Evolutionary conservation across 2,797 vertebrate species (phyloP), one percentile per base, ranked within the genome.

Genomic region (Anguilla marmorata): DNA sequence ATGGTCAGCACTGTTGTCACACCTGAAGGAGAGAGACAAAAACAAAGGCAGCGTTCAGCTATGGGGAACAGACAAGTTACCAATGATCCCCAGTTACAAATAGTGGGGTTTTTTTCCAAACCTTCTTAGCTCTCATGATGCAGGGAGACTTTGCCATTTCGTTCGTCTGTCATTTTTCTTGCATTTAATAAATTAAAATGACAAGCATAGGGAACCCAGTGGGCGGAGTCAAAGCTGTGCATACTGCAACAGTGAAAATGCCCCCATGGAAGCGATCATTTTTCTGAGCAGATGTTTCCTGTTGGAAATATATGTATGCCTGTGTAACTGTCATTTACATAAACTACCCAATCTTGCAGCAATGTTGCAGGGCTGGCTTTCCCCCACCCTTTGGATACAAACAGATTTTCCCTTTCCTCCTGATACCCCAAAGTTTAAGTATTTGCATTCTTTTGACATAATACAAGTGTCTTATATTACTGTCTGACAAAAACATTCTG

Each of bases 1-100:
- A 99, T 99, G 5, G 98, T 99, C 83, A 99, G 94, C 58, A 99
- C 98, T 2, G 98, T 99, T 84, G 98, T 99, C 74, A 99, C 98
- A 91, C 98, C 98, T 99, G 94, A 11, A 91, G 90, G 58, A 91
- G 87, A 87, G 16, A 89, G 27, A 58, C 87, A 8, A n/a, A 87
- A 60, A 33, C 14, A 52, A 9, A 33, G 85, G 21, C 16, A 69
- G 24, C 45, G 74, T 14, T 79, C 37, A 45, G 19, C 16, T 21
- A 79, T 45, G 37, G 45, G 41, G 19, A 48, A 41, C 21, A 80
- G 48, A 37, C 3, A 19, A 41, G 33, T 12, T 1, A 14, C 30
- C 1, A 74, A 74, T 33, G 8, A 74, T 74, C 30, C 69, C 30
- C 69, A 3, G 8, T 33, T 12, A 74, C 27, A 11, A 9, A 30